phyloP scores from a whole-genome alignment of 2,797 vertebrate genomes.

The Holocentrus rufus region DNA sequence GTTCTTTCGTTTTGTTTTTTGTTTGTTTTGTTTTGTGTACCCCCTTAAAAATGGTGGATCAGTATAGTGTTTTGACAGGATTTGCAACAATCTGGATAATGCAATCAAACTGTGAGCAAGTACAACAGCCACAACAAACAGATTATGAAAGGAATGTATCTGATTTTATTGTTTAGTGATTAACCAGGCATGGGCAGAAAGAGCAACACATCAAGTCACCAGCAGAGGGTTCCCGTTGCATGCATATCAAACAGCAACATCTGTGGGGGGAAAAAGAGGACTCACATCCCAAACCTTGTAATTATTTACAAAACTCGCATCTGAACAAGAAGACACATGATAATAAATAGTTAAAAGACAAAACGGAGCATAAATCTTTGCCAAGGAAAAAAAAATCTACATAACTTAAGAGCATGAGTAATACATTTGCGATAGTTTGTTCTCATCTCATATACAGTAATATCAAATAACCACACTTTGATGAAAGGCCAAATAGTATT shows the following conservation, averaged over 20 bases:
- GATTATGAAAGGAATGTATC: slow-evolving; percentile 74
- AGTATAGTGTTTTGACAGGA: background rate
- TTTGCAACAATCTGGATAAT: background rate
- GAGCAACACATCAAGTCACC: slow-evolving; percentile 68
- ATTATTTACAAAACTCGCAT: slow-evolving; percentile 78
- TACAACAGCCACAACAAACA: slow-evolving; percentile 24
- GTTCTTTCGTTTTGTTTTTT: background rate
- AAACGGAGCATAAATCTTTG: slow-evolving; percentile 35
- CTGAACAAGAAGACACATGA: slow-evolving; percentile 83
- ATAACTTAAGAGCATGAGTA: slow-evolving; percentile 67
- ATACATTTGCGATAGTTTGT: slow-evolving; percentile 56
- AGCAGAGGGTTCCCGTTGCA: slow-evolving; percentile 73
- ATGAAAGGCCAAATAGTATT: slow-evolving; percentile 52
- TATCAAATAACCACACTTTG: slow-evolving; percentile 52
- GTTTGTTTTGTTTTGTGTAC: background rate
- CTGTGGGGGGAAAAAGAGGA: slow-evolving; percentile 46
- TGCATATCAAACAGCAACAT: slow-evolving; percentile 58
- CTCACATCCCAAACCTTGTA: slow-evolving; percentile 70
- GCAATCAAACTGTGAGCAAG: background rate
- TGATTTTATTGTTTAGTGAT: slow-evolving; percentile 74
- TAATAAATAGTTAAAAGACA: slow-evolving; percentile 94
- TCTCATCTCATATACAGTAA: slow-evolving; percentile 39
- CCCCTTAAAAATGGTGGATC: background rate
- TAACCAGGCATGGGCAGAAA: slow-evolving; percentile 59
- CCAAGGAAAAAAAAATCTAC: slow-evolving; percentile 77